Percentiles rank a stretch among this genome's conserved stretches.
These are phyloP conservation scores for Drosophila subobscura DNA, from an alignment of 1,140 invertebrate genomes.

Conservation along the genomic window DNA sequence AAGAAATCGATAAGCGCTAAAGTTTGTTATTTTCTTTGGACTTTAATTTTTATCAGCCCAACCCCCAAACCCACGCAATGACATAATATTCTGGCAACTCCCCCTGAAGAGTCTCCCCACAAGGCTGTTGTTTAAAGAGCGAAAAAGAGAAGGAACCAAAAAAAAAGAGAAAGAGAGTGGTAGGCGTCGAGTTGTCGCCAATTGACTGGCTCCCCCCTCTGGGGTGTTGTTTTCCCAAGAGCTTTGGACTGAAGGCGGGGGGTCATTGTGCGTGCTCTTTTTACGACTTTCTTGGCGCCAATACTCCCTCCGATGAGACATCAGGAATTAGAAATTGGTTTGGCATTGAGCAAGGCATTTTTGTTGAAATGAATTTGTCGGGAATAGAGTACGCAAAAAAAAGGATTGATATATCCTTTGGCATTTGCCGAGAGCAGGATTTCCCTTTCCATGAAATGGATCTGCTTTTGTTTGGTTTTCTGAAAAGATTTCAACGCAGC, in stretches of 20 bases:
- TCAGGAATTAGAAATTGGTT: constrained; percentile 32
- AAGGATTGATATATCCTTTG: constrained; percentile 1
- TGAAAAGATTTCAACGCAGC: no score
- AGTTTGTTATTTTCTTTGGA: constrained; percentile 47
- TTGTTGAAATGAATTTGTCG: constrained; percentile 23
- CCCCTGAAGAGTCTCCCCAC: constrained; percentile 56
- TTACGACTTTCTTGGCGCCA: constrained; percentile 75
- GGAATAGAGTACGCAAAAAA: background rate
- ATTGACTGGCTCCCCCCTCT: constrained; percentile 23
- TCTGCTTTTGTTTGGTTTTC: constrained; percentile 2
- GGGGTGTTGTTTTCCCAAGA: constrained; percentile 23
- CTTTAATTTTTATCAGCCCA: constrained; percentile 60
- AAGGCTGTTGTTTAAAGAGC: constrained; percentile 49
- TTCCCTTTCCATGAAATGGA: background rate
- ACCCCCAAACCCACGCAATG: constrained; percentile 23
- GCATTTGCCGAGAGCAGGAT: constrained; percentile 6
- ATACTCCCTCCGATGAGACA: constrained; percentile 50
- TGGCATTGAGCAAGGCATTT: constrained; percentile 9
- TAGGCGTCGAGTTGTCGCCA: constrained; percentile 40
- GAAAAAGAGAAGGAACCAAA: constrained; percentile 1
- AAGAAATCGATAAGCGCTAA: constrained; percentile 68
- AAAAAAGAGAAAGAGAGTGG: constrained; percentile 3
- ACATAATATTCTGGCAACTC: constrained; percentile 60
- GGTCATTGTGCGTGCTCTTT: constrained; percentile 46
- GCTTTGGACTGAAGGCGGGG: constrained; percentile 5